Evolutionary conservation across 1,140 invertebrate species (phyloP).

Genomic region (Meloidogyne exigua): DNA sequence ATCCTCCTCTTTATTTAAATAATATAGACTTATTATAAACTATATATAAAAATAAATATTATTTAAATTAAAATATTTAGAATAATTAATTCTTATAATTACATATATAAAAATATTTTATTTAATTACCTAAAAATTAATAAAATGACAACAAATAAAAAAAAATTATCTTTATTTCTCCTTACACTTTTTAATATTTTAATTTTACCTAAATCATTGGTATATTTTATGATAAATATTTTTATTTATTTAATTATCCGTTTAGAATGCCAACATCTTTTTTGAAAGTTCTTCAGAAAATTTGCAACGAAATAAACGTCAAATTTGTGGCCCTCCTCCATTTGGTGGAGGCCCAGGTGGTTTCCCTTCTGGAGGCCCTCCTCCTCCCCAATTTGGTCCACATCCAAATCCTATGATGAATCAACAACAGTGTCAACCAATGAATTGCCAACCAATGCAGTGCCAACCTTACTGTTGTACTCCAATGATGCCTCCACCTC

Average conservation of each 20-base stretch:
- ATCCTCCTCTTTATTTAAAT: too few species aligned
- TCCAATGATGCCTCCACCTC: conserved; percentile 17
- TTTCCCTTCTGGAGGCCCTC: background rate
- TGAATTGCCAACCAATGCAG: conserved; percentile 5
- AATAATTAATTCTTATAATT: too few species aligned
- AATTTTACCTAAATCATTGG: background rate
- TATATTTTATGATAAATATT: background rate
- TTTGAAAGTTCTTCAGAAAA: background rate
- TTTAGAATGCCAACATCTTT: conserved; percentile 15
- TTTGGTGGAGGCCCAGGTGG: conserved; percentile 4
- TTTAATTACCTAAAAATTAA: background rate
- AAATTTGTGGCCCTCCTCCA: conserved; percentile 6
- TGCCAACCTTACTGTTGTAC: conserved; percentile 26
- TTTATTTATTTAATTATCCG: too few species aligned
- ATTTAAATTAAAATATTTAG: too few species aligned
- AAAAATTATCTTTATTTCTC: background rate
- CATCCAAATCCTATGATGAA: background rate
- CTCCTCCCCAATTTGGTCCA: conserved; percentile 7
- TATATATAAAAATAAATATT: too few species aligned
- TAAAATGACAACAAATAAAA: background rate
- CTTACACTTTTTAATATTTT: background rate
- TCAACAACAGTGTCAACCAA: background rate
- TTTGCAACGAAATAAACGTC: conserved; percentile 7
- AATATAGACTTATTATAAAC: too few species aligned
- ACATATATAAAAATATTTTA: too few species aligned